Evolutionary conservation across 2,888 invertebrate genomes (phyloP), one percentile per base, ranked within the genome.

Genomic region (Tetranychus piercei): DNA sequence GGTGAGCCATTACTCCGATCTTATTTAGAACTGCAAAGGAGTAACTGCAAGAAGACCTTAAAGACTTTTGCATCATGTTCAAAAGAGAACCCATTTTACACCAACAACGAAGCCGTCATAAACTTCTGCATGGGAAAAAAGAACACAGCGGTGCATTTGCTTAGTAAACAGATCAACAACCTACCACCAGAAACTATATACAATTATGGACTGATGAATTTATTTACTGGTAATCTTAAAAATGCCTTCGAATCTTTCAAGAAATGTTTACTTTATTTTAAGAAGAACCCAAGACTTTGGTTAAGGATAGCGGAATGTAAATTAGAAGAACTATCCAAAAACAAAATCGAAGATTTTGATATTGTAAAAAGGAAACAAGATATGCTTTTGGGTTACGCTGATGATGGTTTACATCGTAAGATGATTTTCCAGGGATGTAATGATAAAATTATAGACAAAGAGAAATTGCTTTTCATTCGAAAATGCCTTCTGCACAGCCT

Each of bases 211-310:
- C 86, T 95, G 74, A 87, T 91, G 22, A 84, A 94, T 79, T 85
- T 96, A 69, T 89, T 91, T 80, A 88, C 91, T 55, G 89, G 89
- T 75, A 88, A 90, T 79, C 88, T 91, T 0, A 85, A 87, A 77
- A 89, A 90, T 80, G 94, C 96, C 0, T 95, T 96, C 83, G 92
- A 93, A 80, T 93, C 91, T 82, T 87, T 95, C 70, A 88, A 91
- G 18, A 89, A 92, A 82, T 91, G 91, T 3, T 88, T 92, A 0
- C 88, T 92, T 78, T 87, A 90, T 76, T 91, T 90, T 80, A 91
- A 91, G 77, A 89, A 89, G 79, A 94, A 94, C 83, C 90, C 94
- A 5, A 86, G 91, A 75, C 86, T 96, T 67, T 97, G 96, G 95
- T 84, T 94, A 75, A 86, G 95, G 79, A 85, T 96, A 80, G 94